These are phyloP conservation scores for Mus spretus DNA, from an alignment of 2,797 vertebrate species.

Conservation along the genomic window DNA sequence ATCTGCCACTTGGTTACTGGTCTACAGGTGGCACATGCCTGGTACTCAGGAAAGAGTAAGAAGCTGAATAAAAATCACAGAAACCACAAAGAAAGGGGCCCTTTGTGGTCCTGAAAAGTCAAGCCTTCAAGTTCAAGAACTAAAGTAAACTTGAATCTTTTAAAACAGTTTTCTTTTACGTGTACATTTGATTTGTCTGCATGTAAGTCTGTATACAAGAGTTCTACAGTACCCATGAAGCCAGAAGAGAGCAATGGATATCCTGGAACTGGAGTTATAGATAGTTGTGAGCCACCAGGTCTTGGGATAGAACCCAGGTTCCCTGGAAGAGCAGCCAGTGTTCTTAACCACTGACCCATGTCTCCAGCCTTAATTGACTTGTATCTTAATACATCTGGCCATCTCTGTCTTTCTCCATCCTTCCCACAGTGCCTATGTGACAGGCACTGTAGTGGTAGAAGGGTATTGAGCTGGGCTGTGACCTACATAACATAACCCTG, in stretches of 20 bases:
- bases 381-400: not conserved
- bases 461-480: accelerated
- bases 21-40: not conserved
- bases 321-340: not conserved
- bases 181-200: not conserved
- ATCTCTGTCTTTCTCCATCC: not conserved
- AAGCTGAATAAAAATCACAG: not conserved
- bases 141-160: not conserved
- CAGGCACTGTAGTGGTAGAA: not conserved
- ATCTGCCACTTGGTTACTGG: accelerated
- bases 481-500: not conserved
- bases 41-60: not conserved
- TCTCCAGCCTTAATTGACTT: not conserved
- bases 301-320: not conserved
- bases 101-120: not conserved
- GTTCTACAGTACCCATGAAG: not conserved
- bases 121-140: not conserved
- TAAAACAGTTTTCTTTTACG: not conserved
- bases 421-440: not conserved
- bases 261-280: not conserved
- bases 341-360: not conserved
- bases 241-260: not conserved
- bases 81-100: not conserved
- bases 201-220: not conserved
- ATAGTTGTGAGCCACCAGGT: not conserved